Base-by-base conservation (phyloP, 1,140 invertebrate genomes). In the Drosophila repleta region DNA sequence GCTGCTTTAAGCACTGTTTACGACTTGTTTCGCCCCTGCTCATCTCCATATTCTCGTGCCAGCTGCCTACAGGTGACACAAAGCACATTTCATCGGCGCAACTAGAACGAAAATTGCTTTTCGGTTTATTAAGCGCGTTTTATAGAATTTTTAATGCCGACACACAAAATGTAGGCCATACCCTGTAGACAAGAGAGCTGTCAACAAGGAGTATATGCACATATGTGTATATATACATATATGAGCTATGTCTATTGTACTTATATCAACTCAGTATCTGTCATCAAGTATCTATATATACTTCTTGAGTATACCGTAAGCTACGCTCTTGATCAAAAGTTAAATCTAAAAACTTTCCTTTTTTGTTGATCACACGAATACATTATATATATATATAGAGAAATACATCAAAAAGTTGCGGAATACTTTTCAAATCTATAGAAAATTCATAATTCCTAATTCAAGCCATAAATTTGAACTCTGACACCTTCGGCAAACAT, bases 61-160 rank as follows among this genome's bases (percentile, higher is more conserved):
- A 43, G 39, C 39, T 15, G 39, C 39, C 39, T 17, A 43, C 39
- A 15, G 39, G 39, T 43, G 39, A 17, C 39, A 43, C n/a, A 17
- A 26, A 35, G 8, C 21, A 48, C 29, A 17, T 65, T 41, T 48
- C 52, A 65, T 18, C 21, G 52, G 20, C 41, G 46, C 53, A 73
- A 76, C 48, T 64, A 46, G 45, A 72, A 65, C n/a, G 53, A 60
- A 61, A 80, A 76, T 80, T 65, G 73, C 68, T 76, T 76, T 58
- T 76, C 73, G 73, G 73, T 76, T 76, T 80, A 76, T 80, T 73
- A 76, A 73, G 58, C 72, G 75, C 57, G 73, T 76, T 76, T 80
- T 60, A 62, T 66, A 51, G 53, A 63, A 64, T 64, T 72, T 72
- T 64, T 80, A 80, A 80, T 80, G 72, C 77, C 18, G 53, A 68